phyloP scores from a whole-genome alignment of 2,113 vertebrate genomes.

The Chloebia gouldiae region DNA sequence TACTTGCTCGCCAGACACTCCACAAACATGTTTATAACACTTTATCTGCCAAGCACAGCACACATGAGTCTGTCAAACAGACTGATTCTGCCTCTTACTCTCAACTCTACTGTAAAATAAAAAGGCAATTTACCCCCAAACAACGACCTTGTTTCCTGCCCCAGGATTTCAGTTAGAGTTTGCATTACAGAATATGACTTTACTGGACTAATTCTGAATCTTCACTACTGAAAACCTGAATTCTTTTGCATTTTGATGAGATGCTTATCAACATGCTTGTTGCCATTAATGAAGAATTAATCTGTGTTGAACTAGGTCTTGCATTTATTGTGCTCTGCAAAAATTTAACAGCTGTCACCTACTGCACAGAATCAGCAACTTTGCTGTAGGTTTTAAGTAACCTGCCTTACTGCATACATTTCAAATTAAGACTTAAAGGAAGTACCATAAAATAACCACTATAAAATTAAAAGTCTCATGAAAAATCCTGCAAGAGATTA shows the following conservation, averaged over 20 bases:
- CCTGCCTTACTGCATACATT: not conserved
- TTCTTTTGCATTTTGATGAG: not conserved
- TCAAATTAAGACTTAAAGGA: not conserved
- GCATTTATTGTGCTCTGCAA: not conserved
- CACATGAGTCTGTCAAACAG: accelerated
- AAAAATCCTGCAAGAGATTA: not conserved
- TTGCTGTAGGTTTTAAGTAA: not conserved
- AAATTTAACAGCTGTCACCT: not conserved
- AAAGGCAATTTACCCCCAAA: not conserved
- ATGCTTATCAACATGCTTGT: accelerated
- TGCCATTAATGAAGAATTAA: not conserved
- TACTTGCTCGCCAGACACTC: not conserved
- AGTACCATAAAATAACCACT: not conserved
- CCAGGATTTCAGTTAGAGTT: not conserved
- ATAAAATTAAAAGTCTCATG: not conserved
- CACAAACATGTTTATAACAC: not conserved
- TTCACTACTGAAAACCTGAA: not conserved
- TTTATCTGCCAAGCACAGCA: not conserved
- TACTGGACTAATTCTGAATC: not conserved
- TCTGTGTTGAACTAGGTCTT: not conserved
- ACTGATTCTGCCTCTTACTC: not conserved
- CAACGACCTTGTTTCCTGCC: not conserved
- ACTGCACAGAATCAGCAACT: not conserved
- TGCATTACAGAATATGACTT: not conserved
- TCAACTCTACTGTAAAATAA: accelerated